These are phyloP conservation scores for Panagrolaimus sp. DNA, from an alignment of 1,140 invertebrate genomes.

Conservation along the genomic window DNA sequence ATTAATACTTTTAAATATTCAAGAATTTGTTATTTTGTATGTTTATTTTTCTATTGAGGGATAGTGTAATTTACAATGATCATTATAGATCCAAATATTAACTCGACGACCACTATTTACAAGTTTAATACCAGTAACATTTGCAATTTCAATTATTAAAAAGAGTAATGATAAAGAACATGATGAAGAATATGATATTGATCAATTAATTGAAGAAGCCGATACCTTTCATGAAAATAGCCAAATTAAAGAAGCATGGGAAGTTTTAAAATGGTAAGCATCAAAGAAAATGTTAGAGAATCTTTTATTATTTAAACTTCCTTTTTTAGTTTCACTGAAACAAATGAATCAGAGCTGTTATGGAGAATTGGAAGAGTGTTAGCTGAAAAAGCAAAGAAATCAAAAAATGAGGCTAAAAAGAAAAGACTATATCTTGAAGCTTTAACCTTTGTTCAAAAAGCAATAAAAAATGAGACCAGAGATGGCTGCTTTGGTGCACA, in stretches of 20 bases:
- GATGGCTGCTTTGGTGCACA: conserved; percentile 52
- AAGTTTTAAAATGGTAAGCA: conserved; percentile 42
- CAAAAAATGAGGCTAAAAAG: conserved; percentile 38
- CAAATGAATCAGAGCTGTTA: conserved; percentile 44
- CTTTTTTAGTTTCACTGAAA: conserved; percentile 32
- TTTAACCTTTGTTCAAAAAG: conserved; percentile 41
- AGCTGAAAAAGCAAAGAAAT: conserved; percentile 50
- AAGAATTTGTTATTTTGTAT: too few species aligned
- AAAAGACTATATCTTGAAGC: conserved; percentile 47
- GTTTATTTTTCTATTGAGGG: too few species aligned
- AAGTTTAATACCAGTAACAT: too few species aligned
- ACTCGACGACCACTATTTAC: too few species aligned
- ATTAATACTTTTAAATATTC: too few species aligned
- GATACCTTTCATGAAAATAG: conserved; percentile 53
- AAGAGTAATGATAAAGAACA: not conserved
- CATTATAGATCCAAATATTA: too few species aligned
- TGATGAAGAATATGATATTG: not conserved
- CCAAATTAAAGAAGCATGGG: conserved; percentile 57
- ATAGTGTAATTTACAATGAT: too few species aligned
- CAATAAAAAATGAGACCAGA: conserved; percentile 30
- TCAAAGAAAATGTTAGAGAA: not conserved
- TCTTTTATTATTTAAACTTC: not conserved
- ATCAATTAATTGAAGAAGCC: conserved; percentile 41
- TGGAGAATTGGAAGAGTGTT: conserved; percentile 54
- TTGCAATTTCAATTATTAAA: too few species aligned